A percentile compares a stretch with the other conserved stretches of the same genome.
phyloP scores from a whole-genome alignment of 2,113 vertebrate species.

The Suricata suricatta region DNA sequence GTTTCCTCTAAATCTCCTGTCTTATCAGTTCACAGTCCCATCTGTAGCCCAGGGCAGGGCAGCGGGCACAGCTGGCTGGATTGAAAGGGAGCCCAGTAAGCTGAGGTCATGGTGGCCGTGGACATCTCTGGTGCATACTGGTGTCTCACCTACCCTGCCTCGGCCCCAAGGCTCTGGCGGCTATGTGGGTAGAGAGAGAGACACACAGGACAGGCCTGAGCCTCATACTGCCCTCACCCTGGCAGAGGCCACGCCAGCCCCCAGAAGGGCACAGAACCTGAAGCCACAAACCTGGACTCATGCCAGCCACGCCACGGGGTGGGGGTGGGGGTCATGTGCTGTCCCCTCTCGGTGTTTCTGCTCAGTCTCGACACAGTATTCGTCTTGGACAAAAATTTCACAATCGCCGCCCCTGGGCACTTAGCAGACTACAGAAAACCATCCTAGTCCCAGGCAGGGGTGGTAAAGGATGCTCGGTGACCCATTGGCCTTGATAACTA shows the following conservation, averaged over 20 bases:
- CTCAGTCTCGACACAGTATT: background rate
- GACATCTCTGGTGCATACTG: background rate
- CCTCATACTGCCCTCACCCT: background rate
- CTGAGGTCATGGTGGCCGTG: accelerated
- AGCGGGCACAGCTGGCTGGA: background rate
- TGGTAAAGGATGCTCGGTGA: background rate
- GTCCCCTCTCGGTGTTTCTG: background rate
- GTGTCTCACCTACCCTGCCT: background rate
- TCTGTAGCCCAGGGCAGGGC: background rate
- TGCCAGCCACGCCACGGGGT: background rate
- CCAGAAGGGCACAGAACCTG: background rate
- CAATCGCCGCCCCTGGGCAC: background rate
- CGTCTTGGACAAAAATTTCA: background rate
- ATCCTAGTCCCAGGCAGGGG: background rate
- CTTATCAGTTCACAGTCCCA: background rate
- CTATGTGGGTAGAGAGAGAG: background rate
- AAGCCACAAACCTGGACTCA: background rate
- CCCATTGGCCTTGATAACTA: background rate
- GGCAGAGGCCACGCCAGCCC: background rate
- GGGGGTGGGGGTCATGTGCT: background rate
- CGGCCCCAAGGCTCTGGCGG: background rate
- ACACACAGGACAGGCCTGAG: background rate
- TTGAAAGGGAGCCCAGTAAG: accelerated
- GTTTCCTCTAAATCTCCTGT: background rate
- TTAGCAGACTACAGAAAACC: background rate